Conservation (phyloP, 2,797 vertebrate species). For the Stomatorhinus walkeri region DNA sequence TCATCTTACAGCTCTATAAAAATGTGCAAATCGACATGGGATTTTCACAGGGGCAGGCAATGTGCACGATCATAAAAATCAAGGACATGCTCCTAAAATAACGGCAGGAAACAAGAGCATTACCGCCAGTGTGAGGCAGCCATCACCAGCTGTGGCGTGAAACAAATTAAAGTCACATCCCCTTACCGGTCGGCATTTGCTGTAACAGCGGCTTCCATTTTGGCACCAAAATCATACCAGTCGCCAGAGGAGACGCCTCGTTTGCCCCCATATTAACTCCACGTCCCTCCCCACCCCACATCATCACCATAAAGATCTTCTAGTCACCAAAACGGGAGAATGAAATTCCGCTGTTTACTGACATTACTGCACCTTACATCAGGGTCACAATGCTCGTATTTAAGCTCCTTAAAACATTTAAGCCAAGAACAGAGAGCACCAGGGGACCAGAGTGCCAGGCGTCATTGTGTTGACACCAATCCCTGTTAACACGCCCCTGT, state of each 20-base stretch:
- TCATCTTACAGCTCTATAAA: conserved; percentile 4
- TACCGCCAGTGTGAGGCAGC: neutral
- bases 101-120: neutral
- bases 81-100: conserved; percentile 5
- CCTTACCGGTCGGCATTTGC: neutral
- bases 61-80: neutral
- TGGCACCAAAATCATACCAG: neutral
- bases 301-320: neutral
- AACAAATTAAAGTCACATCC: neutral
- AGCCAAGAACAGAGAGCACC: neutral
- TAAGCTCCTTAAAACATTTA: neutral
- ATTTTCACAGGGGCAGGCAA: neutral
- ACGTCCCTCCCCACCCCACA: neutral
- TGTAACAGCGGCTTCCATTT: neutral
- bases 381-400: neutral
- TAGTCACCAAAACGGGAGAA: neutral
- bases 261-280: neutral
- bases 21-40: neutral
- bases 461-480: neutral
- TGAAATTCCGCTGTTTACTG: neutral
- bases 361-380: neutral
- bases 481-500: neutral
- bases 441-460: neutral
- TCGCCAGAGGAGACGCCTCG: neutral
- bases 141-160: neutral